Percentiles rank a stretch among this genome's conserved stretches.
These are phyloP conservation scores for Callaeas wilsoni DNA, from an alignment of 2,113 vertebrate species.

Conservation along the genomic window DNA sequence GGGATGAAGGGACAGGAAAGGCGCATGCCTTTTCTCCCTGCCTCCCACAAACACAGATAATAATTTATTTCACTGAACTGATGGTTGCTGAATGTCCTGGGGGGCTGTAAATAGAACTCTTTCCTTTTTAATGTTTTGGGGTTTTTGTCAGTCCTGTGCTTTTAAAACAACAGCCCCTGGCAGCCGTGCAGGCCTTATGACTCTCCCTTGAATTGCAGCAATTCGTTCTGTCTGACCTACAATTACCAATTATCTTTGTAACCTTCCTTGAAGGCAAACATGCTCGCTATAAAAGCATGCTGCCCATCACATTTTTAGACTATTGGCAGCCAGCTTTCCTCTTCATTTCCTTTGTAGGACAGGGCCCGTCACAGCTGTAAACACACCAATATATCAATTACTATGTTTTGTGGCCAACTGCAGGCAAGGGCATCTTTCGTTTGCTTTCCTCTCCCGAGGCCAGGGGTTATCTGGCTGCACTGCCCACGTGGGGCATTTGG, in stretches of 20 bases:
- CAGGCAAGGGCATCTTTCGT: constrained; percentile 6
- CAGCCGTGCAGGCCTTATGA: not conserved
- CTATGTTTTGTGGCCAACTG: not conserved
- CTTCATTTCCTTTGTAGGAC: constrained; percentile 58
- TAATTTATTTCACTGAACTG: not conserved
- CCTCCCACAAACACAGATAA: not conserved
- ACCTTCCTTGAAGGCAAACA: constrained; percentile 60
- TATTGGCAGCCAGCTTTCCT: constrained; percentile 57
- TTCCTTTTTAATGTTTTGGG: not conserved
- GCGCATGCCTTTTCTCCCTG: rapidly evolving
- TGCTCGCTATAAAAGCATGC: not conserved
- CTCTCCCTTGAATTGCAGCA: constrained; percentile 34
- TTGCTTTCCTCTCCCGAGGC: not conserved
- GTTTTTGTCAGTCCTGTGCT: not conserved
- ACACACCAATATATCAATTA: constrained; percentile 52
- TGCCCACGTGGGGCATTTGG: not conserved
- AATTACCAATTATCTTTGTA: constrained; percentile 45
- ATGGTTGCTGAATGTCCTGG: not conserved
- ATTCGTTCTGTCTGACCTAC: constrained; percentile 52
- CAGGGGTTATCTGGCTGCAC: not conserved
- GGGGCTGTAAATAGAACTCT: not conserved
- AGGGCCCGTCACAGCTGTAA: not conserved
- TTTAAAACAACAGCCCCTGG: constrained; percentile 24
- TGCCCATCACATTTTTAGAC: constrained; percentile 22
- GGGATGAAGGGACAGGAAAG: not conserved